These are phyloP conservation scores for Thalassoma bifasciatum DNA, from an alignment of 2,113 vertebrate species.

Conservation along the genomic window DNA sequence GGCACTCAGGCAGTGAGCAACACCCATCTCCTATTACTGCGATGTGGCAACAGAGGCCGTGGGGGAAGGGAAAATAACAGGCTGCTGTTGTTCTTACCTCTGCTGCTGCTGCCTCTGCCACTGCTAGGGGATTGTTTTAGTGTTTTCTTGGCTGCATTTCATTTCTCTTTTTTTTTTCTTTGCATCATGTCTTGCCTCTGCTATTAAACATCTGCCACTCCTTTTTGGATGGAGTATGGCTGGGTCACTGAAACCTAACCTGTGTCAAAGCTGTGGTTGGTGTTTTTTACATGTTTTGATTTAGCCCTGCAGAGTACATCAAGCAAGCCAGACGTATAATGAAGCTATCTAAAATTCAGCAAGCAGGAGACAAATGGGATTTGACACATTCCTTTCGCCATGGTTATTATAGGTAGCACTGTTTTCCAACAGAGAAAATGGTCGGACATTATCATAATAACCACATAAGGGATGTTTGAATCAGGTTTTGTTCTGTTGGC, in stretches of 20 bases:
- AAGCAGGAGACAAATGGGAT: neutral
- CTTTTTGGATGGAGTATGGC: constrained; percentile 33
- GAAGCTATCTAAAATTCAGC: constrained; percentile 7
- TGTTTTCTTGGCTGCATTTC: constrained; percentile 54
- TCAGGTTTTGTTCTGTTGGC: neutral
- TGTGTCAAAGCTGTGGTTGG: neutral
- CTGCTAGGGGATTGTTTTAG: constrained; percentile 51
- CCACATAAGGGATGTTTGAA: neutral
- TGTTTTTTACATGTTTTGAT: neutral
- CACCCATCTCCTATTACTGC: constrained; percentile 67
- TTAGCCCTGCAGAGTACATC: neutral
- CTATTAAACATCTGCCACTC: constrained; percentile 37
- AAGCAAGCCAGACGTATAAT: neutral
- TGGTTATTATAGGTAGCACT: neutral
- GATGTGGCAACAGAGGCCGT: constrained; percentile 57
- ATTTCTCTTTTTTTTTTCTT: constrained; percentile 45
- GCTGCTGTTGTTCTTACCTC: constrained; percentile 52
- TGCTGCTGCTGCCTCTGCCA: constrained; percentile 18
- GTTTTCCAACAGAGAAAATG: neutral
- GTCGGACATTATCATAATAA: neutral
- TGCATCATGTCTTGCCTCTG: constrained; percentile 10
- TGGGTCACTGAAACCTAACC: constrained; percentile 27
- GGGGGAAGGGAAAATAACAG: constrained; percentile 63
- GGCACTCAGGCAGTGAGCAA: constrained; percentile 65
- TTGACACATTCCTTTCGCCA: neutral